Conservation (phyloP, 2,797 vertebrate species). For the Neostethus bicornis region DNA sequence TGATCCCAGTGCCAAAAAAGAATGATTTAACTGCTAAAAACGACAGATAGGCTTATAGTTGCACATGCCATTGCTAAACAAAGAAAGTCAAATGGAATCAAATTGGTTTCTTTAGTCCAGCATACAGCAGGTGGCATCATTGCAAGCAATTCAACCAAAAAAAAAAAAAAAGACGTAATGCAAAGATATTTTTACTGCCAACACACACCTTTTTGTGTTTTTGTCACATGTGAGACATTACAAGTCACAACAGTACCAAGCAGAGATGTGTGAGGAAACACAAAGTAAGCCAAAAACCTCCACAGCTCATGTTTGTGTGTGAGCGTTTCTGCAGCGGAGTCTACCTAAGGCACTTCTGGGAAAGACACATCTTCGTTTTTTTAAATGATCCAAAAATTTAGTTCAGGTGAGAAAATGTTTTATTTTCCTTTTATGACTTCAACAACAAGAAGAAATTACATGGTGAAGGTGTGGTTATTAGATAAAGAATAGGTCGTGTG, state of each 20-base stretch:
- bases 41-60: too few relatives aligned
- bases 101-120: slow-evolving; percentile 1
- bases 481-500: slow-evolving; percentile 58
- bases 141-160: slow-evolving; percentile 17
- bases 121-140: slow-evolving; percentile 12
- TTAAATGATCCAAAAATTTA: slow-evolving; percentile 44
- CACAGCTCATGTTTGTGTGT: slow-evolving; percentile 30
- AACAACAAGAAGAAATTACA: slow-evolving; percentile 47
- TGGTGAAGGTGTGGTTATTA: slow-evolving; percentile 48
- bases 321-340: slow-evolving; percentile 50
- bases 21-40: too few relatives aligned
- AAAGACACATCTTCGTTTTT: slow-evolving; percentile 51
- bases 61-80: background rate
- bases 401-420: slow-evolving; percentile 48
- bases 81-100: slow-evolving; percentile 2
- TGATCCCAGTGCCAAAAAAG: too few relatives aligned
- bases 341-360: slow-evolving; percentile 39
- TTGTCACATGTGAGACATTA: background rate
- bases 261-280: slow-evolving; percentile 27
- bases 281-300: slow-evolving; percentile 19
- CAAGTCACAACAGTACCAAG: slow-evolving; percentile 3
- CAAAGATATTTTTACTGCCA: slow-evolving; percentile 26
- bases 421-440: slow-evolving; percentile 46
- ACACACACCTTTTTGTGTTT: slow-evolving; percentile 5
- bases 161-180: slow-evolving; percentile 11